Conservation (phyloP, 2,888 invertebrate species). For the Cryptocephalus primarius region DNA sequence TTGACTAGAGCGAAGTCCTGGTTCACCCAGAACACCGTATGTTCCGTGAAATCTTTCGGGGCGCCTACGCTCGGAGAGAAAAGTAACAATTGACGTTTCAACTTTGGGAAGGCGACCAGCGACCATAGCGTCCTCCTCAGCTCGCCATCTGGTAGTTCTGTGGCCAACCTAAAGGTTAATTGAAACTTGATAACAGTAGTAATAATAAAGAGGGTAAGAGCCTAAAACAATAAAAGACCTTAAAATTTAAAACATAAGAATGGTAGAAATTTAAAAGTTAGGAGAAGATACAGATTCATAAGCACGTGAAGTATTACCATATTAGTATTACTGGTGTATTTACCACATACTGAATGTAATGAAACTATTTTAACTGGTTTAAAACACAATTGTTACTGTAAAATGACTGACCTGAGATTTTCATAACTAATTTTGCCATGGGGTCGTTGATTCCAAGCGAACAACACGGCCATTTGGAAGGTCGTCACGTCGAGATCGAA, state of each 20-base stretch:
- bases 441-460: slow-evolving; percentile 97
- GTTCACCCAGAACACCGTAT: slow-evolving; percentile 92
- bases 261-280: too few relatives aligned
- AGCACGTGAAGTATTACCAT: too few relatives aligned
- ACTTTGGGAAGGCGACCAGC: slow-evolving; percentile 88
- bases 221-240: too few relatives aligned
- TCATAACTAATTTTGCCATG: slow-evolving; percentile 91
- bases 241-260: too few relatives aligned
- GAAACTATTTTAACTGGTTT: too few relatives aligned
- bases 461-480: slow-evolving; percentile 98
- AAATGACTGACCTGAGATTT: slow-evolving; percentile 55
- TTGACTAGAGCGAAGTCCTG: slow-evolving; percentile 93
- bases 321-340: too few relatives aligned
- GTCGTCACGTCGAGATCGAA: slow-evolving; percentile 98
- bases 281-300: too few relatives aligned
- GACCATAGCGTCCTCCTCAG: slow-evolving; percentile 92
- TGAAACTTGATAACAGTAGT: too few relatives aligned
- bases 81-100: slow-evolving; percentile 81
- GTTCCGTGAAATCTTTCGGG: slow-evolving; percentile 89
- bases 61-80: slow-evolving; percentile 72
- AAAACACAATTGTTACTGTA: slow-evolving; percentile 1
- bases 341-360: too few relatives aligned
- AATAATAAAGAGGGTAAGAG: too few relatives aligned
- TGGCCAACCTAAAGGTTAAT: slow-evolving; percentile 51
- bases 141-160: slow-evolving; percentile 94